Evolutionary conservation across 2,888 invertebrate species (phyloP).

Genomic region (Melitaea athalia): DNA sequence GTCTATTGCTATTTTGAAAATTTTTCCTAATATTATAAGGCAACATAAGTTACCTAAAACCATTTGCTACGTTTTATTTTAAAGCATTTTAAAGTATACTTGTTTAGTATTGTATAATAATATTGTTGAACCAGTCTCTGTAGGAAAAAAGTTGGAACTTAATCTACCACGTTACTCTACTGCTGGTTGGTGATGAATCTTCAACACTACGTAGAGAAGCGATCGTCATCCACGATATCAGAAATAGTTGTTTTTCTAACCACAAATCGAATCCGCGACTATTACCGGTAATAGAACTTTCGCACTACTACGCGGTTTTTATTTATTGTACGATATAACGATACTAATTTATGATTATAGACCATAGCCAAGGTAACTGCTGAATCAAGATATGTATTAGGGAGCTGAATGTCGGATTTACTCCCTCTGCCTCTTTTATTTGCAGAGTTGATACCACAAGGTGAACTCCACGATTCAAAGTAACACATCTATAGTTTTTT

Average conservation of each 20-base stretch:
- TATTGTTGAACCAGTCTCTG: background rate
- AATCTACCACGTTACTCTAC: background rate
- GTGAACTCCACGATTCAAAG: slow-evolving; percentile 45
- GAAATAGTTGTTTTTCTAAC: too few relatives aligned
- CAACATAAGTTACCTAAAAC: too few relatives aligned
- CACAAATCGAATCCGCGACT: too few relatives aligned
- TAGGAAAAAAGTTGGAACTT: background rate
- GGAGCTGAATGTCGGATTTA: slow-evolving; percentile 62
- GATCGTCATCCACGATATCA: too few relatives aligned
- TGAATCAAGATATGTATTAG: slow-evolving; percentile 75
- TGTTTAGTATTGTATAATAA: too few relatives aligned
- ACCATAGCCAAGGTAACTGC: slow-evolving; percentile 31
- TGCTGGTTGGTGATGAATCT: background rate
- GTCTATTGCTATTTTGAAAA: too few relatives aligned
- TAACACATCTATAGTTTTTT: slow-evolving; percentile 34
- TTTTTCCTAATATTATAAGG: too few relatives aligned
- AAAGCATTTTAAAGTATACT: too few relatives aligned
- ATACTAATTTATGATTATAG: background rate
- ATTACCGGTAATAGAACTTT: too few relatives aligned
- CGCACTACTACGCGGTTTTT: background rate
- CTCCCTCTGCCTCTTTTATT: slow-evolving; percentile 70
- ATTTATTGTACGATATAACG: background rate
- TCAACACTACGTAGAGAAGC: too few relatives aligned
- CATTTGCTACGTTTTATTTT: too few relatives aligned
- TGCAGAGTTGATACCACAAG: slow-evolving; percentile 58